These are phyloP conservation scores for Hydrotaea cyrtoneurina DNA, from an alignment of 2,888 invertebrate genomes.

Conservation along the genomic window DNA sequence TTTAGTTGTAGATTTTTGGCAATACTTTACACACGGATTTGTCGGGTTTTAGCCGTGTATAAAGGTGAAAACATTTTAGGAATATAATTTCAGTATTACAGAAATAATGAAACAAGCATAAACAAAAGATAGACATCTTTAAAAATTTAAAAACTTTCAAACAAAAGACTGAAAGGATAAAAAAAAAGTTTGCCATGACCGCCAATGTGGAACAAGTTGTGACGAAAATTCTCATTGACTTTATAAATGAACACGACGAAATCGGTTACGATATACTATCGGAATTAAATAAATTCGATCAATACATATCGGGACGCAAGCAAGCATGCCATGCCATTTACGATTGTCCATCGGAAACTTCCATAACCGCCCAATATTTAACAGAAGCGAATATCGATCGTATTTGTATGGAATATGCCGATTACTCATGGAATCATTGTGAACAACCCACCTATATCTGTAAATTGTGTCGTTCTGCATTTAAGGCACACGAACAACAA, in stretches of 20 bases:
- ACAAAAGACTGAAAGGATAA: background rate
- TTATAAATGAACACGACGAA: conserved; percentile 44
- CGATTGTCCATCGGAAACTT: background rate
- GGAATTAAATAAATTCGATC: conserved; percentile 48
- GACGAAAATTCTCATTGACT: conserved; percentile 39
- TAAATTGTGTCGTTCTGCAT: conserved; percentile 9
- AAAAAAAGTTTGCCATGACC: background rate
- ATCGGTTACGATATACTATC: conserved; percentile 47
- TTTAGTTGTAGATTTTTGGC: conserved; percentile 15
- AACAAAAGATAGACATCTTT: background rate
- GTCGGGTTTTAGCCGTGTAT: background rate
- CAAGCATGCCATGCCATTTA: background rate
- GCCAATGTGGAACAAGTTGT: conserved; percentile 28
- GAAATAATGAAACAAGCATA: background rate
- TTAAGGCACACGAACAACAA: background rate
- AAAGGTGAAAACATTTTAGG: background rate
- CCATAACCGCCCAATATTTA: background rate
- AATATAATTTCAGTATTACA: background rate
- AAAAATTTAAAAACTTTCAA: background rate
- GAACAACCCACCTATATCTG: conserved; percentile 25
- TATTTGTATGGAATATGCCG: conserved; percentile 37
- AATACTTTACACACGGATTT: background rate
- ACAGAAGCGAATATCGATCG: conserved; percentile 16
- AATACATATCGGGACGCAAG: conserved; percentile 29
- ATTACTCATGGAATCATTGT: conserved; percentile 23